Base-by-base conservation (phyloP, 2,888 invertebrate species). In the Polymixis flavicincta region DNA sequence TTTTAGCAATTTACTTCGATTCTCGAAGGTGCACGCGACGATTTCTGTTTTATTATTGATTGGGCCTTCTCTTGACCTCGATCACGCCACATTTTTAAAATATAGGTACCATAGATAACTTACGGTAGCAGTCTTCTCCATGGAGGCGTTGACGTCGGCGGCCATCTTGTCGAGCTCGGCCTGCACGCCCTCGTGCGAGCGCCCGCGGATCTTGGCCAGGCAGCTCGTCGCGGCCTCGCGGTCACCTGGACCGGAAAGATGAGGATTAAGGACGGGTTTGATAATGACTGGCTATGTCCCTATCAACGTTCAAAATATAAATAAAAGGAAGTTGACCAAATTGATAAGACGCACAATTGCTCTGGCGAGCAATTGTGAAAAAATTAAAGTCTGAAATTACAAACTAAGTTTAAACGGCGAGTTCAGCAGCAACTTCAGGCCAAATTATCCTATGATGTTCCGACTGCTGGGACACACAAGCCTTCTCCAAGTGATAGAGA, bases 151-250 rank as follows among this genome's bases (percentile, higher is more conserved):
- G 28, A 96, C 93, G 7, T 95, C 95, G 19, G 97, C 97, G 82
- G 97, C 97, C 89, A 98, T 97, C 76, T 96, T 90, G 73, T 97
- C 95, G 60, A 98, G 95, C 89, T 98, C 98, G 11, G 97, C 95
- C 78, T 97, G 97, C 0, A 98, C 97, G 0, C 96, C 97, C 0
- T 96, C 95, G 1, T 94, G 91, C 0, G 97, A 96, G 79, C 97
- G 97, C 0, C 97, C 97, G 1, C 99, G 97, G 22, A 99, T 95
- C 85, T 96, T 97, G 55, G 97, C 95, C 81, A 99, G 92, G 8
- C 98, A 95, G 0, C 95, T 92, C 0, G 97, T 93, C 0, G 99
- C 99, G 0, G 97, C 97, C 1, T 97, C 94, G 0, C 93, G 93
- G 71, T 96, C 93, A 55, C 91, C 96, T 96, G 88, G 7, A 1